These are phyloP conservation scores for Gopherus evgoodei DNA, from an alignment of 2,113 vertebrate genomes.

Conservation along the genomic window DNA sequence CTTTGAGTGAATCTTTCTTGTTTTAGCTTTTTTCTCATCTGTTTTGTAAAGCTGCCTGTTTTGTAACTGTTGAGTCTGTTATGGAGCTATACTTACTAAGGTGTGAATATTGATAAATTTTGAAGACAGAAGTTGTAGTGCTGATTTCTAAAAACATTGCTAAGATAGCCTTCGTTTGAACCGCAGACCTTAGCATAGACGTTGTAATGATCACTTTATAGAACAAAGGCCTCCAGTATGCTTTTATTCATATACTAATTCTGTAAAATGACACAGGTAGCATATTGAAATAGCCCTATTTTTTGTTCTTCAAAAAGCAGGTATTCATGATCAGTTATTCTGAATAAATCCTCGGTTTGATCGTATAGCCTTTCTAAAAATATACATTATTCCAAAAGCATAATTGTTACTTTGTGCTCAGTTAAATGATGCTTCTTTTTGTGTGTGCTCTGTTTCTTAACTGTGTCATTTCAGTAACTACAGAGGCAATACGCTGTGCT, in stretches of 20 bases:
- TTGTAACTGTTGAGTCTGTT: conserved; percentile 19
- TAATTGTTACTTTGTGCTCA: background rate
- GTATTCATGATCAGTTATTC: background rate
- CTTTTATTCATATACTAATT: conserved; percentile 11
- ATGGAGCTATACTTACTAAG: background rate
- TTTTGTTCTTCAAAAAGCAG: conserved; percentile 4
- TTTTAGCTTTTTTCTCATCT: background rate
- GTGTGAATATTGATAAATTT: conserved; percentile 15
- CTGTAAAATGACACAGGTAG: background rate
- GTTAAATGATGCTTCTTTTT: background rate
- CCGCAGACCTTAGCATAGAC: background rate
- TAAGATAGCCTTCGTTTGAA: background rate
- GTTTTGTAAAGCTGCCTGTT: background rate
- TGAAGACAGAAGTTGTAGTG: conserved; percentile 1
- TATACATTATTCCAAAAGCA: background rate
- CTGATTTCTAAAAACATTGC: conserved; percentile 34
- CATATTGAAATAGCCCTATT: background rate
- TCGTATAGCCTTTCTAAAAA: background rate
- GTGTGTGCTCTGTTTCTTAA: background rate
- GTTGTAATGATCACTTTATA: background rate
- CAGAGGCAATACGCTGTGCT: background rate
- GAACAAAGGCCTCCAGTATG: background rate
- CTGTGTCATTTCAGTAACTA: background rate
- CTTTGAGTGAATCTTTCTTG: background rate
- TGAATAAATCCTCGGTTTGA: background rate